These are phyloP conservation scores for Aradophagus sp. DNA, from an alignment of 1,140 invertebrate genomes.

Conservation along the genomic window DNA sequence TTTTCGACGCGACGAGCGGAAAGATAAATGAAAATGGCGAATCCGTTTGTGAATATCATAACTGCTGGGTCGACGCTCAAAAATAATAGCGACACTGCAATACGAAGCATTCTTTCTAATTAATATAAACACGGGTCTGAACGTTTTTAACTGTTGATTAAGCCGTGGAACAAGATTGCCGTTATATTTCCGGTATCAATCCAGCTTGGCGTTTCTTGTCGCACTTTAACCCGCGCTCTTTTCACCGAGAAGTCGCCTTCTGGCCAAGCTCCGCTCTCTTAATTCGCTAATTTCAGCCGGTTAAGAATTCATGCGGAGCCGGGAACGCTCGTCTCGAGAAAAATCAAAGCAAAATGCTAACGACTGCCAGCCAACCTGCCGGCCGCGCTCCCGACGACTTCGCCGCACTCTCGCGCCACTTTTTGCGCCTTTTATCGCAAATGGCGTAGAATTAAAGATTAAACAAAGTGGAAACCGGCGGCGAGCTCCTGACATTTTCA, in stretches of 20 bases:
- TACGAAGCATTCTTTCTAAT: constrained; percentile 39
- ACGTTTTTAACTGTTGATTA: constrained; percentile 54
- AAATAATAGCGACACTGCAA: constrained; percentile 36
- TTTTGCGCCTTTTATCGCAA: constrained; percentile 68
- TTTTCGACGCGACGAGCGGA: neutral
- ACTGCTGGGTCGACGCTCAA: neutral
- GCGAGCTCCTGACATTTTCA: constrained; percentile 61
- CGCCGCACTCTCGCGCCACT: constrained; percentile 50
- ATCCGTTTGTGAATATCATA: constrained; percentile 47
- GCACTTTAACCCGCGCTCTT: constrained; percentile 48
- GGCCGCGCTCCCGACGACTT: constrained; percentile 47
- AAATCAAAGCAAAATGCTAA: constrained; percentile 74
- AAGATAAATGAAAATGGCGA: constrained; percentile 20
- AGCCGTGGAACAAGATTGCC: constrained; percentile 55
- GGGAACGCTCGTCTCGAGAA: constrained; percentile 71
- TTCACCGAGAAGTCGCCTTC: constrained; percentile 34
- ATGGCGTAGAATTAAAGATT: constrained; percentile 72
- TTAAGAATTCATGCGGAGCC: constrained; percentile 73
- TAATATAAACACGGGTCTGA: constrained; percentile 53
- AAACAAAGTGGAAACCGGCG: constrained; percentile 66
- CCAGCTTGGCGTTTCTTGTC: constrained; percentile 43
- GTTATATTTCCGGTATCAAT: constrained; percentile 58
- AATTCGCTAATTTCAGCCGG: constrained; percentile 74
- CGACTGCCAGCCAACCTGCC: constrained; percentile 58
- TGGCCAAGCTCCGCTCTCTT: constrained; percentile 62